Evolutionary conservation across 2,888 invertebrate species (phyloP).

Genomic region (Lepidochitona cinerea): DNA sequence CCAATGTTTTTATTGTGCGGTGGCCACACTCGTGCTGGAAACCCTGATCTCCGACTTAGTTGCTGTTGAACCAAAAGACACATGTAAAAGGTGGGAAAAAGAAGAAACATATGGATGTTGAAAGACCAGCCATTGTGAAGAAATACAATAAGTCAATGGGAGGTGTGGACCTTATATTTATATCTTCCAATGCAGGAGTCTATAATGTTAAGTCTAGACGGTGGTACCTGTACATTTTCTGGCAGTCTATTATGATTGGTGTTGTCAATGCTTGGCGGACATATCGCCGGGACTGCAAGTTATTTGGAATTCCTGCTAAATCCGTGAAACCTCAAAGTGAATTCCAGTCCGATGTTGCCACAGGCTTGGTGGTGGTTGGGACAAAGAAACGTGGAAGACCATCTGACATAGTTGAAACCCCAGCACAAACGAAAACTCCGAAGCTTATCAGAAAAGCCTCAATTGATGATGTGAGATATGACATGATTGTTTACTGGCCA

Average conservation of each 20-base stretch:
- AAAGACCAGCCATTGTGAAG: neutral
- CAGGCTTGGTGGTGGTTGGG: neutral
- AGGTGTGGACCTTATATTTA: conserved; percentile 11
- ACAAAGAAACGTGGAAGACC: neutral
- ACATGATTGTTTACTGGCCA: conserved; percentile 5
- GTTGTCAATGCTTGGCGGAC: conserved; percentile 16
- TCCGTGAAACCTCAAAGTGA: neutral
- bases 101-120: conserved; percentile 6
- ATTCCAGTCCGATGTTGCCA: conserved; percentile 1
- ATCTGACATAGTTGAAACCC: neutral
- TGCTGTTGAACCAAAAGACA: neutral
- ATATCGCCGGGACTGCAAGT: neutral
- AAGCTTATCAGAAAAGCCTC: neutral
- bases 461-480: conserved; percentile 3
- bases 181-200: neutral
- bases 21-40: too few species aligned
- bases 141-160: conserved; percentile 17
- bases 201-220: neutral
- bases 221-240: neutral
- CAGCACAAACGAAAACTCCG: neutral
- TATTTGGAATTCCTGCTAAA: neutral
- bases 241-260: neutral
- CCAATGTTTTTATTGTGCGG: conserved; percentile 13
- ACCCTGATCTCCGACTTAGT: conserved; percentile 2
- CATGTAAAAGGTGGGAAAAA: conserved; percentile 6